Base-by-base conservation (phyloP, 2,113 vertebrate species). In the Danionella cerebrum region DNA sequence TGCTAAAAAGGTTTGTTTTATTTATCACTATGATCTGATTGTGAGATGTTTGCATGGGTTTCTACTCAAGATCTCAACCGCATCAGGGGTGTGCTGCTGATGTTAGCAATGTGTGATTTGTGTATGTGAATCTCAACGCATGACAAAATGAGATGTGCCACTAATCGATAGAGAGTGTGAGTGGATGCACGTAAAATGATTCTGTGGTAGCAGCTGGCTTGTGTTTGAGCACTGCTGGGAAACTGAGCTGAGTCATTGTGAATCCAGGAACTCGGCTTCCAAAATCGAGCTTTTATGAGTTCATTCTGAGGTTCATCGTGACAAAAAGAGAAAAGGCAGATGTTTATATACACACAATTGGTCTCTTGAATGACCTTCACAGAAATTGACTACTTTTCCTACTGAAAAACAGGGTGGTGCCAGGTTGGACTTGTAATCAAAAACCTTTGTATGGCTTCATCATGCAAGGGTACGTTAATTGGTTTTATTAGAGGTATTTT, bases 141-240 rank as follows among this genome's bases (percentile, higher is more conserved):
- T 48, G 36, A 44, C 66, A 39, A 38, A n/a, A 42, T 64, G 33
- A n/a, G 44, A 48, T 67, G 50, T 42, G 21, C 42, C 36, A 44
- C 39, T 73, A 44, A 65, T 65, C 45, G 18, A 52, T 38, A 44
- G 31, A 47, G 35, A 57, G 33, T 60, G 25, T 44, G 41, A 44
- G 57, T 13, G 35, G 31, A 33, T 19, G 50, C 45, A 69, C 47
- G 52, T 59, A 65, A 68, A 57, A 31, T 55, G 66, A 67, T 47
- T 70, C 65, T 83, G 82, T 73, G 80, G 83, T 78, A 72, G 69
- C 76, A 78, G 79, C 82, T 84, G 82, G 82, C 77, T 74, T 87
- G 82, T 84, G 78, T 84, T 77, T 85, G 72, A 67, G 75, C 82
- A 78, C 81, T 89, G 79, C 83, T 89, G 85, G 86, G 84, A 87